Base-by-base conservation (phyloP, 1,140 invertebrate genomes). In the Papilio dardanus region DNA sequence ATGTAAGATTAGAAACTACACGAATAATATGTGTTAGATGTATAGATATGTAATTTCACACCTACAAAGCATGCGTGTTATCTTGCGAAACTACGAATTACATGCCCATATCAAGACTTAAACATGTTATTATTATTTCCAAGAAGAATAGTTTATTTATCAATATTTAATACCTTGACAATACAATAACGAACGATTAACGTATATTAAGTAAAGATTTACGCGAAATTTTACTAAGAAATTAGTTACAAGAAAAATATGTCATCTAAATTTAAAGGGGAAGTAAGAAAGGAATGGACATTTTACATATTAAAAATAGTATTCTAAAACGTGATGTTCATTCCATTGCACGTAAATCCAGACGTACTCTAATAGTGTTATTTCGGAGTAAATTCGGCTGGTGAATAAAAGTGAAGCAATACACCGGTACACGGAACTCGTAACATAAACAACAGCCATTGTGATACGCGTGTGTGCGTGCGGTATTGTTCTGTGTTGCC, bases 361-460 rank as follows among this genome's bases (percentile, higher is more conserved):
- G n/a, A n/a, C n/a, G 0, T 19, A 46, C 42, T n/a, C n/a, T n/a
- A 6, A 19, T 6, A 6, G 16, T 19, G 5, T 19, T 46, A 66
- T 66, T 31, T 16, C 65, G 16, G 12, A 33, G n/a, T 46, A 66
- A 33, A 66, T 19, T 31, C 6, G 28, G 14, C 28, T 31, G 31
- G 30, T 33, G n/a, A 66, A 62, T 62, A 62, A 35, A 31, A 42
- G 40, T 42, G 24, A n/a, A 66, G 30, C 65, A n/a, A 33, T 66
- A 66, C 65, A 31, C 6, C 24, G 14, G 16, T 16, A 66, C 30
- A 10, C 28, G 28, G 65, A 31, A 31, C 30, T 31, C 65, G 16
- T 35, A 66, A 5, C 3, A 66, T 66, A 66, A 66, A n/a, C 65
- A 66, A 35, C 28, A 31, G 16, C 16, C 65, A 66, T 66, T 66